Conservation (phyloP, 1,140 invertebrate species). For the Hylaeus anthracinus region DNA sequence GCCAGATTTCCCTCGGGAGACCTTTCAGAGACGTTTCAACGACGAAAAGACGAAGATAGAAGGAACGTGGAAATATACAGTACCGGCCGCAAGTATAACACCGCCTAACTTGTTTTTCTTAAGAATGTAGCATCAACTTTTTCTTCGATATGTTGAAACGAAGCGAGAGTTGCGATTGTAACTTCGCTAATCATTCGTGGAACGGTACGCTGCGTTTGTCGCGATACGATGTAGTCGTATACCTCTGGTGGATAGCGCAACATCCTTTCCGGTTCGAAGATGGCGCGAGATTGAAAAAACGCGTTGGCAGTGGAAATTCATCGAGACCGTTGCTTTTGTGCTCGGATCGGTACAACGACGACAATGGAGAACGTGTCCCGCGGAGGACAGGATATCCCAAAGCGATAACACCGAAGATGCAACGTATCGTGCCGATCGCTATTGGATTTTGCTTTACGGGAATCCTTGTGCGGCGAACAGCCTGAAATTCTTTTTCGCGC, state of each 20-base stretch:
- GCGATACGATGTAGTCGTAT: too few relatives aligned
- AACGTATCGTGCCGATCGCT: constrained; percentile 26
- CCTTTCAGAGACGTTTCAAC: neutral
- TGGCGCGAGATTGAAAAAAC: neutral
- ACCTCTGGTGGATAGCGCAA: too few relatives aligned
- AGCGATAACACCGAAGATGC: constrained; percentile 45
- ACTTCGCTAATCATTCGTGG: too few relatives aligned
- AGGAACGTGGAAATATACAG: neutral
- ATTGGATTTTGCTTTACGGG: constrained; percentile 44
- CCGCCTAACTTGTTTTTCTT: too few relatives aligned
- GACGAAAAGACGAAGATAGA: neutral
- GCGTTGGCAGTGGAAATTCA: neutral
- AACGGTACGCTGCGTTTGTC: too few relatives aligned
- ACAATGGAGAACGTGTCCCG: constrained; percentile 33
- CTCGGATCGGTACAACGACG: neutral
- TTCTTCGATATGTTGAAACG: too few relatives aligned
- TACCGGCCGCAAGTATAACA: too few relatives aligned
- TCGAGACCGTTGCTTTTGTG: constrained; percentile 17
- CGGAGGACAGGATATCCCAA: constrained; percentile 4
- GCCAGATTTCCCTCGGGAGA: neutral
- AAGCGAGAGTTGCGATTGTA: too few relatives aligned
- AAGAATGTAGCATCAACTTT: too few relatives aligned
- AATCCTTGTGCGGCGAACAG: neutral
- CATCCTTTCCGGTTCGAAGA: too few relatives aligned
- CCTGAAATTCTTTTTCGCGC: constrained; percentile 2